These are phyloP conservation scores for Anguilla rostrata DNA, from an alignment of 2,113 vertebrate genomes.

Conservation along the genomic window DNA sequence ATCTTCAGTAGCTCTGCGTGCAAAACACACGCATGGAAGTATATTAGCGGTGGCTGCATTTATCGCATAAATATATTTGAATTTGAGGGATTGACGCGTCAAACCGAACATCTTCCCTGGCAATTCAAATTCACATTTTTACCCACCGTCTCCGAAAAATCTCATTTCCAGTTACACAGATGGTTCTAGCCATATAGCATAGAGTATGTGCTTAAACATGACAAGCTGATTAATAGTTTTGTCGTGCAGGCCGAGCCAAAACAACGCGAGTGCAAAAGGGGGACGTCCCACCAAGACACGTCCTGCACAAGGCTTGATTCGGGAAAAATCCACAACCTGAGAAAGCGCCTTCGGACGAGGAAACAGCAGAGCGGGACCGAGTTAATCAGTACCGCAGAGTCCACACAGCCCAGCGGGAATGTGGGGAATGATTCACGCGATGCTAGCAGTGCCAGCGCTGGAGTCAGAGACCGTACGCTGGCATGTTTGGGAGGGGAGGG, in stretches of 20 bases:
- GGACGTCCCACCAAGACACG: background rate
- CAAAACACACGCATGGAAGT: background rate
- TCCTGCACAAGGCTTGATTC: background rate
- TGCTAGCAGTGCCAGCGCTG: background rate
- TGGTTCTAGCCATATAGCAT: background rate
- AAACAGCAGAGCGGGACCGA: background rate
- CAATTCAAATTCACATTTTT: background rate
- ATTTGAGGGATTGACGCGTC: background rate
- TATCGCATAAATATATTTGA: background rate
- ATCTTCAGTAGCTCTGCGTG: slow-evolving; percentile 20
- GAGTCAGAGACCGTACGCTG: background rate
- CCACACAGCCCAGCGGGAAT: background rate
- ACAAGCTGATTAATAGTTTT: background rate
- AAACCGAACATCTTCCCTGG: background rate
- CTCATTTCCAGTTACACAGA: background rate
- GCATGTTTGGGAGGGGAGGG: background rate
- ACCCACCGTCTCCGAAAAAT: background rate
- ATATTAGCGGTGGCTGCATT: background rate
- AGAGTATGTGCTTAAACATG: background rate
- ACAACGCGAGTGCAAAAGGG: background rate
- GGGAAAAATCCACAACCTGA: background rate
- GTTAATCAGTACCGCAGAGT: background rate
- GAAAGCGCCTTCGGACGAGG: background rate
- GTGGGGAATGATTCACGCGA: background rate
- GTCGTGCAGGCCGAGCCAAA: background rate